Base-by-base conservation (phyloP, 2,888 invertebrate genomes). In the Dicyrtoma fusca region DNA sequence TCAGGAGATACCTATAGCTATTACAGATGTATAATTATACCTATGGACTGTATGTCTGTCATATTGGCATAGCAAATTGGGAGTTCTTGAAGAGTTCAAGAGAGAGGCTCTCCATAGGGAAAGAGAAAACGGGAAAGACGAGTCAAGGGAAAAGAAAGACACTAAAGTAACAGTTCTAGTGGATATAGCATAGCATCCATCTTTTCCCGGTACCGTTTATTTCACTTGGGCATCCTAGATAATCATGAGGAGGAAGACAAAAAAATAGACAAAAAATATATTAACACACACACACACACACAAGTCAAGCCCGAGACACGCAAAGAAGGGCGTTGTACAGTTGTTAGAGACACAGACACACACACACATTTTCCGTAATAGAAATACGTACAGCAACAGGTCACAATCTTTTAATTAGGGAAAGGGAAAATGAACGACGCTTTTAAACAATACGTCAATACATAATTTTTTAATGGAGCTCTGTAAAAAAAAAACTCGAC, bases 401-500 rank as follows among this genome's bases (percentile, higher is more conserved):
- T 70, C 70, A 69, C 69, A 61, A 25, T 70, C 70, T 70, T 70
- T 70, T 70, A 70, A 70, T 70, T 70, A 70, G 61, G 25, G 44
- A 63, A 51, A 62, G 62, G 21, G 62, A 70, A 66, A 42, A 17
- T 61, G 34, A 34, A 8, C 34, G 34, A 59, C 59, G 17, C 59
- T 65, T 47, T 47, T 65, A 65, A 65, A 65, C 65, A 65, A 65
- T 21, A 65, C 59, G 65, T 65, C 65, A 65, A 65, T 45, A 59
- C 47, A 65, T 70, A 70, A 70, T 70, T 70, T 70, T 70, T 70
- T 62, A 70, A 70, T 70, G 70, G 70, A 65, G n/a, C 14, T n/a
- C 11, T 23, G 59, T 59, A 59, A 34, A 59, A 34, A 59, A 23
- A 5, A 13, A 21, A 21, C 26, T 59, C 23, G 8, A 34, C 59